phyloP scores from a whole-genome alignment of 2,113 vertebrate species.

The Chaenocephalus aceratus region DNA sequence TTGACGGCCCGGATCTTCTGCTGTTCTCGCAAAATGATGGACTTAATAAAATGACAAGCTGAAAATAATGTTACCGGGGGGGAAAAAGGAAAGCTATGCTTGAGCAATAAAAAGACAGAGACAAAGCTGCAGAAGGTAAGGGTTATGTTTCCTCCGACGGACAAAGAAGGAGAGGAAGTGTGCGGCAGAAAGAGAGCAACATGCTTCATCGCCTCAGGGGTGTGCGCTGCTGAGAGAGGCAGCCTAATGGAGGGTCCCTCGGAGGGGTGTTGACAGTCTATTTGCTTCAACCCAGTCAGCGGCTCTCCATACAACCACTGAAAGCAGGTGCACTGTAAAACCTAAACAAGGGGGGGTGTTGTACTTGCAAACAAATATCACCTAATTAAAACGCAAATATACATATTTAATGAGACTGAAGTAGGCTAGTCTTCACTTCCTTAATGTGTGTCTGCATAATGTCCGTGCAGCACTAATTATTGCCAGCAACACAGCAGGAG shows the following conservation, averaged over 20 bases:
- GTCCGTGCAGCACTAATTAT: slow-evolving; percentile 62
- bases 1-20: not conserved
- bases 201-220: slow-evolving; percentile 63
- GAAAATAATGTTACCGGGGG: slow-evolving; percentile 13
- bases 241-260: slow-evolving; percentile 77
- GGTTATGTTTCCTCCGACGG: slow-evolving; percentile 52
- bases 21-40: slow-evolving; percentile 11
- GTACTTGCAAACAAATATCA: slow-evolving; percentile 60
- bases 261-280: slow-evolving; percentile 71
- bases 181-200: slow-evolving; percentile 65
- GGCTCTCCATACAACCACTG: slow-evolving; percentile 57
- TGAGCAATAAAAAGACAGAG: slow-evolving; percentile 46
- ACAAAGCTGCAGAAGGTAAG: slow-evolving; percentile 41
- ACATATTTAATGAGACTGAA: slow-evolving; percentile 74
- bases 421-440: slow-evolving; percentile 63
- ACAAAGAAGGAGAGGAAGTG: slow-evolving; percentile 58
- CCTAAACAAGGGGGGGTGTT: slow-evolving; percentile 36
- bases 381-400: slow-evolving; percentile 78
- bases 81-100: slow-evolving; percentile 4
- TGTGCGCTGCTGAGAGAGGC: slow-evolving; percentile 67
- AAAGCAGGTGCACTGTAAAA: slow-evolving; percentile 73
- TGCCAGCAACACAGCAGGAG: slow-evolving; percentile 25
- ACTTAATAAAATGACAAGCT: slow-evolving; percentile 15
- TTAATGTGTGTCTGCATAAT: slow-evolving; percentile 57
- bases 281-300: slow-evolving; percentile 77